Evolutionary conservation across 1,140 invertebrate species (phyloP).

Genomic region (Drosophila rhopaloa): DNA sequence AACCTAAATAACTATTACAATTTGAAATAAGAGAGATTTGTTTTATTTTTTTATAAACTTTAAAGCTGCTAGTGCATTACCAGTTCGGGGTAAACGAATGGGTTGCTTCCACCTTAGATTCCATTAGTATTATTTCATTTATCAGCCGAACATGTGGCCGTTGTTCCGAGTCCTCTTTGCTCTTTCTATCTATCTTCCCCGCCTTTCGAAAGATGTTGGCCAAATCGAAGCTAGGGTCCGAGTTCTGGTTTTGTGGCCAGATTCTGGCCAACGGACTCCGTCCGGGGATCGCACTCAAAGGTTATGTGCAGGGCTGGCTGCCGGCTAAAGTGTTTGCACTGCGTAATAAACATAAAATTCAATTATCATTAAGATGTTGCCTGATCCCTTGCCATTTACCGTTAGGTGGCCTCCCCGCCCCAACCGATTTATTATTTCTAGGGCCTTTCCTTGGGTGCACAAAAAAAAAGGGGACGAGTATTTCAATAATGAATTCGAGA

Average conservation of each 20-base stretch:
- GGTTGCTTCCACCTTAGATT: constrained; percentile 20
- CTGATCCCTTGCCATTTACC: constrained; percentile 72
- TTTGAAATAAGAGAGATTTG: too few relatives aligned
- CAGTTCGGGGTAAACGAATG: constrained; percentile 3
- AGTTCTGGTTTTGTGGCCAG: constrained; percentile 34
- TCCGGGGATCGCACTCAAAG: constrained; percentile 48
- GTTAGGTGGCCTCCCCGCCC: constrained; percentile 49
- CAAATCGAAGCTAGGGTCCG: constrained; percentile 25
- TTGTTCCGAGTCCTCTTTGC: constrained; percentile 42
- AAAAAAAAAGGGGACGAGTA: constrained; percentile 54
- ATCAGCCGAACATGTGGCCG: constrained; percentile 72
- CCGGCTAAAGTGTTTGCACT: constrained; percentile 51
- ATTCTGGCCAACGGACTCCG: constrained; percentile 4
- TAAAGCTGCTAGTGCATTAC: constrained; percentile 33
- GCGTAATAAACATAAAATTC: constrained; percentile 82
- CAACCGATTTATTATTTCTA: constrained; percentile 24
- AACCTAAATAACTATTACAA: too few relatives aligned
- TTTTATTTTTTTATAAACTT: background rate
- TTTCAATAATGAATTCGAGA: constrained; percentile 82
- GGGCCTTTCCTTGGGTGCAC: constrained; percentile 25
- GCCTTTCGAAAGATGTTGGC: constrained; percentile 17
- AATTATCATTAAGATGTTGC: constrained; percentile 81
- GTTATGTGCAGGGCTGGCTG: constrained; percentile 58
- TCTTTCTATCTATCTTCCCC: constrained; percentile 19
- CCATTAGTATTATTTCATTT: constrained; percentile 78